Evolutionary conservation across 2,888 invertebrate species (phyloP), one percentile per base, ranked within the genome.

Genomic region (Polydrusus pterygomalis): DNA sequence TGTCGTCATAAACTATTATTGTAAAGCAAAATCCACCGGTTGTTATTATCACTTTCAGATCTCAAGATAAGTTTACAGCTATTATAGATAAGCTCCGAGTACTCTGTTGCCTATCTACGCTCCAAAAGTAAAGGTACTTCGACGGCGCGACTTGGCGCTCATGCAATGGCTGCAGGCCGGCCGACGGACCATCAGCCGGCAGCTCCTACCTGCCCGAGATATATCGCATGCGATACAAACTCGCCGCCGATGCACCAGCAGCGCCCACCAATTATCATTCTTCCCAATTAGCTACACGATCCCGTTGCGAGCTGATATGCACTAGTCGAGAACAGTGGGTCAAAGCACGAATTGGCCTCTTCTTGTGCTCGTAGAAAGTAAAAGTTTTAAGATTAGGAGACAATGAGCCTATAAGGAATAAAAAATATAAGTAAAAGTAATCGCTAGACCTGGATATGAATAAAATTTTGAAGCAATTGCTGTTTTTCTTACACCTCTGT

Each of bases 201-300:
- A 60, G 38, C 38, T 47, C 34, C 65, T 65, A 51, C 65, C 65
- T 65, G 51, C 15, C 65, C 8, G 18, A 47, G 65, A 65, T 65
- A 65, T 65, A 51, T 49, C 51, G 65, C 51, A 65, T 65, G 65
- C 65, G 65, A 65, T 65, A 51, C 18, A 38, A 49, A 65, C 65
- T 51, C 47, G 43, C 65, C 49, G 65, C 51, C 51, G 49, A 65
- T 65, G 34, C 65, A 30, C 15, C 54, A 54, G 68, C 68, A 54
- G 40, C 56, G 18, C 34, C 60, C 70, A 70, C 40, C 58, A 58
- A 70, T 70, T 58, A 70, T 70, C 58, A 56, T 58, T 68, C 54
- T 30, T 40, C 51, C 60, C 70, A 70, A 70, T 70, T 70, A 70
- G 60, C 70, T 56, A 70, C 70, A 56, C 58, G 70, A 68, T 54